Base-by-base conservation (phyloP, 1,140 invertebrate species). In the Metopolophium dirhodum region DNA sequence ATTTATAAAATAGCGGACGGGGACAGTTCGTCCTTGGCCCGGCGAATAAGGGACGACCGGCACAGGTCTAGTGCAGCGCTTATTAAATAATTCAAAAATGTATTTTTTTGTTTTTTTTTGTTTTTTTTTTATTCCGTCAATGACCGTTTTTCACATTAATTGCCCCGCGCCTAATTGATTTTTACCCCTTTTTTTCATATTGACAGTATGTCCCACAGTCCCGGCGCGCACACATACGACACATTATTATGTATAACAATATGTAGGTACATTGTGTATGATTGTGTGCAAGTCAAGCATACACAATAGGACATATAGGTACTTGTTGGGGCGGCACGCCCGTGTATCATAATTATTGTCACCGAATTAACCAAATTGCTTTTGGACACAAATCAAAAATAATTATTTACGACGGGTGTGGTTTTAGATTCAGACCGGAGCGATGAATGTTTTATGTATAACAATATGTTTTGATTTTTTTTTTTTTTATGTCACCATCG, bases 51-150 rank as follows among this genome's bases (percentile, higher is more conserved):
- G 90, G 41, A 41, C 57, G 41, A 20, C 35, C 51, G 57, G 35
- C 57, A 41, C 30, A 8, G 37, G 54, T 68, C 61, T 77, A n/a
- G 61, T 77, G 14, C 30, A 77, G 61, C 4, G 22, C 87, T 89
- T 47, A 91, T 91, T 91, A 77, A 91, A 91, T 91, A 91, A 91
- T 91, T 91, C 90, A 90, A 77, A 91, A 91, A 47, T 47, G 9
- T 45, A 11, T n/a, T 77, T 1, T 91, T 91, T 68, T n/a, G n/a
- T n/a, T n/a, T n/a, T n/a, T n/a, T n/a, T n/a, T n/a, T n/a, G n/a
- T n/a, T 37, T 37, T 37, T 37, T 37, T 68, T 47, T 47, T 93
- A 96, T 97, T 96, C 99, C 99, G 68, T 99, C 98, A 18, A 99
- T 99, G 35, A 57, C 87, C 23, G 11, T 41, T 57, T 57, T 51